Evolutionary conservation across 2,888 invertebrate genomes (phyloP), one percentile per base, ranked within the genome.

Genomic region (Anarsia innoxiella): DNA sequence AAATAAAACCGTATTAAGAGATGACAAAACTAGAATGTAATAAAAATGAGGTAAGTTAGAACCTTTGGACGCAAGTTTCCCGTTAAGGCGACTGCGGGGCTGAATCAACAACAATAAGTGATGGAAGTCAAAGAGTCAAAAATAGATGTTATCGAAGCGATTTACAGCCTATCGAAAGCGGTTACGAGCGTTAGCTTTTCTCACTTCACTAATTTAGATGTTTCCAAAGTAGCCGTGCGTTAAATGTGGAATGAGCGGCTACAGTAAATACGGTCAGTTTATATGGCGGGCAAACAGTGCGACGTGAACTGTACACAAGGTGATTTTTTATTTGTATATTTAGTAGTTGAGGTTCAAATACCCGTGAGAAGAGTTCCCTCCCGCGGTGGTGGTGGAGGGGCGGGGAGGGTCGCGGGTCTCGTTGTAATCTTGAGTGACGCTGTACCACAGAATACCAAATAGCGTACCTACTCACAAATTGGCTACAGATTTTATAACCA

Each of bases 301-400:
- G 60, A 75, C 79, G 82, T 78, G 80, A 83, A 80, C 79, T 79
- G 83, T 82, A 83, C 82, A 83, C 83, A 83, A 67, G 67, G 61
- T 73, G 69, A 61, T 76, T 69, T 71, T 69, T 77, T 82, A 74
- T 83, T 83, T 82, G 76, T 75, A 53, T 70, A 75, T 73, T 69
- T 65, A 66, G 70, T 60, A 63, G 75, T 66, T 66, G 66, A 64
- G 68, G 65, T 61, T 71, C 69, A 80, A 83, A 84, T 82, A 77
- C 72, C 80, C 83, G 83, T 84, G 83, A 82, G 83, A 84, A 82
- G 66, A n/a, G n/a, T n/a, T n/a, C n/a, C n/a, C n/a, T n/a, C n/a
- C n/a, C n/a, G n/a, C n/a, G n/a, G n/a, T n/a, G n/a, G n/a, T n/a
- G n/a, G n/a, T n/a, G n/a, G n/a, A n/a, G n/a, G 43, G 49, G 48